These are phyloP conservation scores for Stichodactyla helianthus DNA, from an alignment of 64 coral and sea anemone genomes.

Conservation along the genomic window DNA sequence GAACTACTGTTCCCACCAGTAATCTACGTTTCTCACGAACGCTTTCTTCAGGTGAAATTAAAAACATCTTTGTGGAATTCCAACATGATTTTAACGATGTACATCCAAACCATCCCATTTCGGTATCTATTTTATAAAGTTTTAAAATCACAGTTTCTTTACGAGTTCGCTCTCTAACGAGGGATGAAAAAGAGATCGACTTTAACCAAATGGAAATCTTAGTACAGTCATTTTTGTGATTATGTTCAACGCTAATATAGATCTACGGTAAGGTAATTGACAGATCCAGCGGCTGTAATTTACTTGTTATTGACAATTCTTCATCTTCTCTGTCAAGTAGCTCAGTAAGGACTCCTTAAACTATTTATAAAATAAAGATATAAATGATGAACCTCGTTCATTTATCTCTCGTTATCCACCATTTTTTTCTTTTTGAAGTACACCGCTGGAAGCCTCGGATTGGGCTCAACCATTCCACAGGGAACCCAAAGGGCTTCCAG, in stretches of 20 bases:
- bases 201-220: background rate
- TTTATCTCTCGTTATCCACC: background rate
- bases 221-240: background rate
- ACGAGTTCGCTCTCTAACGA: background rate
- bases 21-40: constrained; percentile 47
- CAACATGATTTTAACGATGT: background rate
- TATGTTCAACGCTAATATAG: background rate
- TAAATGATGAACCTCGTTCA: background rate
- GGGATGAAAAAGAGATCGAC: background rate
- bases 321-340: background rate
- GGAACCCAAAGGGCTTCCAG: background rate
- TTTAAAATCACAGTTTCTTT: background rate
- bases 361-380: background rate
- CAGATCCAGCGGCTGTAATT: background rate
- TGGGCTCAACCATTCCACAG: background rate
- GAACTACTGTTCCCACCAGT: constrained; percentile 54
- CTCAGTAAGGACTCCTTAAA: background rate
- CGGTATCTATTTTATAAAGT: background rate
- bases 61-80: constrained; percentile 4
- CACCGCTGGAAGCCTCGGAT: background rate
- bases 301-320: background rate
- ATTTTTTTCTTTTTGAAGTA: background rate
- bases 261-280: background rate
- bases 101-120: background rate
- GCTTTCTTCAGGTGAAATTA: constrained; percentile 40